Base-by-base conservation (phyloP, 1,140 invertebrate species). In the Campoletis sonorensis region DNA sequence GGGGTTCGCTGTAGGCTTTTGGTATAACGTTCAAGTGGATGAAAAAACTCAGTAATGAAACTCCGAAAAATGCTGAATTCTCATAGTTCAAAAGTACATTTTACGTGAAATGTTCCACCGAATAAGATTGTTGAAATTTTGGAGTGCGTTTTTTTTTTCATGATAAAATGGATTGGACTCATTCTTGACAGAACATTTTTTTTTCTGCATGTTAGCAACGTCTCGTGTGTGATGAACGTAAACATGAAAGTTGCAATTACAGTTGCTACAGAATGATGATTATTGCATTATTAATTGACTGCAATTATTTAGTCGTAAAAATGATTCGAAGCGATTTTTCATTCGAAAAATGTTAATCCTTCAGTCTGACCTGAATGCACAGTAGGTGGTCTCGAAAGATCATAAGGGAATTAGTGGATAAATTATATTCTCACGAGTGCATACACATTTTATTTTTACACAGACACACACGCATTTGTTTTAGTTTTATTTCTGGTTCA, bases 391-490 rank as follows among this genome's bases (percentile, higher is more conserved):
- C 72, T 15, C 72, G 21, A 18, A 58, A 75, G 45, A 75, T 75
- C 72, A 30, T 33, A 67, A 2, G 49, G 49, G 72, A 75, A 75
- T 75, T 75, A 75, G 72, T 21, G 45, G 72, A 75, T 75, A 75
- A 75, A 75, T 75, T 75, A 75, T 75, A 58, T 75, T 58, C 49
- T 30, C 72, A 27, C 23, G 18, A 23, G 72, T 75, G 45, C 49
- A 45, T 51, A 45, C n/a, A n/a, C 71, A n/a, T 73, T 49, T 13
- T 21, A 73, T 23, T 73, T 73, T 73, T 40, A 33, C 54, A 8
- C 54, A 16, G n/a, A n/a, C n/a, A n/a, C n/a, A n/a, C n/a, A n/a
- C n/a, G n/a, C 30, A 4, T 67, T 67, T 8, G 5, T 23, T 73
- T 18, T 51, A 0, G 21, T 73, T 73, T 73, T 51, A 15, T 73